Base-by-base conservation (phyloP, 2,888 invertebrate genomes). In the Melangyna quadrimaculata region DNA sequence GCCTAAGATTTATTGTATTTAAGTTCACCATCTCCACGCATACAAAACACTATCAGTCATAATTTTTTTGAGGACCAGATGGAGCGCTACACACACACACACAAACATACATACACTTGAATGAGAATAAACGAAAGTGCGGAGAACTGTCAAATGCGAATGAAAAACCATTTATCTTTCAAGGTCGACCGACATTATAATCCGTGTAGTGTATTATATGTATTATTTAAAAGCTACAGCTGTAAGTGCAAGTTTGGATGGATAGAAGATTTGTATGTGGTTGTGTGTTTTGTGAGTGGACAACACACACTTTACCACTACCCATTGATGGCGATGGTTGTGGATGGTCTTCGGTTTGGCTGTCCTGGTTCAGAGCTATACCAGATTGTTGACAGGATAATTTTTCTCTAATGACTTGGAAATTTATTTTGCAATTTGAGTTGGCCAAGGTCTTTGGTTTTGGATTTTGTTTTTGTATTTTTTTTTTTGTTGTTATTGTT, bases 311-410 rank as follows among this genome's bases (percentile, higher is more conserved):
- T n/a, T n/a, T n/a, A n/a, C n/a, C n/a, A n/a, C n/a, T n/a, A n/a
- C n/a, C n/a, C n/a, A n/a, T n/a, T n/a, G 3, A 5, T 48, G 3
- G 1, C 7, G 19, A 45, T 10, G 17, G 17, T 14, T 45, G 27
- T 6, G 29, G 9, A 45, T 43, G 48, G 35, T 24, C 8, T 67
- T 29, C 3, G 22, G 22, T 45, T 67, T 48, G 48, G 45, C 12
- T 67, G 48, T 67, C 51, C 29, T 32, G 12, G 10, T 35, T 22
- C 48, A 67, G 27, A 14, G 19, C 3, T 37, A 43, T 3, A 27
- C 10, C 35, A 53, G 45, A 73, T 73, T 73, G 82, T 63, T 78
- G 78, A 78, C 69, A 82, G 73, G 78, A 78, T 72, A 73, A 82
- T 69, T 67, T 82, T 78, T 69, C 55, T 61, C 72, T 69, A 73